A percentile compares a stretch with the other conserved stretches of the same genome.
phyloP scores from a whole-genome alignment of 2,888 invertebrate genomes.

The Panopea generosa region DNA sequence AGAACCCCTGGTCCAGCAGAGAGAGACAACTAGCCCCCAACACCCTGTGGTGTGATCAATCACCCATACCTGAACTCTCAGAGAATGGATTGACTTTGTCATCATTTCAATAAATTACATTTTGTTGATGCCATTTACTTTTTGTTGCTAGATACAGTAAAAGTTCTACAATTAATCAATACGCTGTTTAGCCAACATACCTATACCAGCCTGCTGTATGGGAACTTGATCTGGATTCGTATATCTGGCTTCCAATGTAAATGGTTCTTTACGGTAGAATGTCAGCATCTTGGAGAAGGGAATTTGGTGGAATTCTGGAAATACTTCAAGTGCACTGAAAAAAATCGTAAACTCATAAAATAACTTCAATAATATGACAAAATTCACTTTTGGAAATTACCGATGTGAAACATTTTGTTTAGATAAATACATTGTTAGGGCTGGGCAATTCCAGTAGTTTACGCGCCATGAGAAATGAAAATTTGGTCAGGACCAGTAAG shows the following conservation, averaged over 20 bases:
- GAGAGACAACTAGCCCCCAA: constrained; percentile 26
- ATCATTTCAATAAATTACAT: constrained; percentile 54
- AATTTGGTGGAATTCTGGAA: constrained; percentile 93
- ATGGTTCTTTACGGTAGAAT: constrained; percentile 95
- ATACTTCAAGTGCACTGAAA: constrained; percentile 94
- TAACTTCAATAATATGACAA: too few species aligned
- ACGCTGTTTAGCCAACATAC: too few species aligned
- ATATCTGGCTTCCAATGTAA: constrained; percentile 94
- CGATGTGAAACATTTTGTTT: too few species aligned
- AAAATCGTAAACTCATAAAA: too few species aligned
- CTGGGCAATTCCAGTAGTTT: too few species aligned
- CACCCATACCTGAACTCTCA: constrained; percentile 32
- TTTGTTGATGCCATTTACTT: too few species aligned
- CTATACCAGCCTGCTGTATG: constrained; percentile 81
- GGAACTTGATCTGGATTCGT: constrained; percentile 86
- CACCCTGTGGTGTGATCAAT: constrained; percentile 33
- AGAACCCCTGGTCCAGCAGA: constrained; percentile 40
- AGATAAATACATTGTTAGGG: too few species aligned
- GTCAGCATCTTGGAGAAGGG: constrained; percentile 98
- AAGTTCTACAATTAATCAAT: too few species aligned
- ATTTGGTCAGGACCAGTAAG: too few species aligned
- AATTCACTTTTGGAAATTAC: too few species aligned
- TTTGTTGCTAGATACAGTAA: too few species aligned
- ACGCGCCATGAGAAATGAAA: too few species aligned
- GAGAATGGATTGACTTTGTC: constrained; percentile 63